A percentile compares a stretch with the other conserved stretches of the same genome.
Evolutionary conservation across 2,113 vertebrate genomes (phyloP).

Genomic region (Xyrauchen texanus): DNA sequence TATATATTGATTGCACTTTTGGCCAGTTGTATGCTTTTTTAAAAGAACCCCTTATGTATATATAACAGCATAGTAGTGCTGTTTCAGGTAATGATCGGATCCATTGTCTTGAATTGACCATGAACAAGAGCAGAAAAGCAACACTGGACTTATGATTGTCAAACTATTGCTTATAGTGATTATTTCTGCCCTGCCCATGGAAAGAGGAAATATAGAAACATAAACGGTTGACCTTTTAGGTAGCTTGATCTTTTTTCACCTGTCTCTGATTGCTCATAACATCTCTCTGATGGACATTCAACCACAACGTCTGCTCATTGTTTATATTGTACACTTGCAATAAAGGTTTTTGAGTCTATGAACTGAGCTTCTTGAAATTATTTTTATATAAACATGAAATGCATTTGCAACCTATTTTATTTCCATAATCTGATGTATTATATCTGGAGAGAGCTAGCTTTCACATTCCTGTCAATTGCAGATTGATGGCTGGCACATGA

Average conservation of each 20-base stretch:
- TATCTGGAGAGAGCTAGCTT: too few species aligned
- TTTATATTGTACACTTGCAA: constrained; percentile 80
- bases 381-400: too few species aligned
- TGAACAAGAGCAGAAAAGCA: constrained; percentile 27
- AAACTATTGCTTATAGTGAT: constrained; percentile 7
- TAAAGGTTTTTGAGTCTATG: constrained; percentile 77
- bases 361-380: not conserved
- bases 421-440: too few species aligned
- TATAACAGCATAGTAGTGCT: not conserved
- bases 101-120: not conserved
- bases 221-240: constrained; percentile 24
- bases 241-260: constrained; percentile 44
- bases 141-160: constrained; percentile 44
- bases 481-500: too few species aligned
- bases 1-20: constrained; percentile 52
- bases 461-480: too few species aligned
- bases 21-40: constrained; percentile 35
- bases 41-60: constrained; percentile 10
- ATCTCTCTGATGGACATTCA: constrained; percentile 68
- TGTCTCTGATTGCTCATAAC: constrained; percentile 40
- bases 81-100: too few species aligned
- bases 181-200: not conserved
- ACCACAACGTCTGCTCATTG: constrained; percentile 48
- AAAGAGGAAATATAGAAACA: constrained; percentile 1
- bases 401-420: too few species aligned